phyloP scores from a whole-genome alignment of 2,113 vertebrate species.

The Toxostoma redivivum region DNA sequence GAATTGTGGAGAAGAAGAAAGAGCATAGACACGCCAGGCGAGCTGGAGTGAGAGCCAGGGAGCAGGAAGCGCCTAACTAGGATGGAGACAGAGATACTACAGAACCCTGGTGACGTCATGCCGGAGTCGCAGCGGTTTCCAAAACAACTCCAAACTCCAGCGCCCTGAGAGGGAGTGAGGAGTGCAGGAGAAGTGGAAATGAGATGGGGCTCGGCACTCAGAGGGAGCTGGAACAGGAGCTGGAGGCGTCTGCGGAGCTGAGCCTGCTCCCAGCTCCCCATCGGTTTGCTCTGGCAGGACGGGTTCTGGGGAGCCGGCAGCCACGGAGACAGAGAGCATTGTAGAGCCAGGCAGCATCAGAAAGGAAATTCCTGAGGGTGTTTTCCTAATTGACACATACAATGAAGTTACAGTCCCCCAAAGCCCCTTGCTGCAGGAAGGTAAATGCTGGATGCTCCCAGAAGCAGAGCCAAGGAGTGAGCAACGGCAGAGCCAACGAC shows the following conservation, averaged over 20 bases:
- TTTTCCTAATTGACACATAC: slow-evolving; percentile 26
- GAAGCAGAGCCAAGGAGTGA: background rate
- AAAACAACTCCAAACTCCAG: slow-evolving; percentile 55
- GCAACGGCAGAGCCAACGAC: background rate
- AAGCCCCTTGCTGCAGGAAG: background rate
- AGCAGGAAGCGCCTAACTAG: slow-evolving; percentile 69
- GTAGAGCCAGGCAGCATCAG: slow-evolving; percentile 10
- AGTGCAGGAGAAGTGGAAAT: background rate
- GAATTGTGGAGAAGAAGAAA: slow-evolving; percentile 46
- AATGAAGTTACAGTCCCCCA: slow-evolving; percentile 18
- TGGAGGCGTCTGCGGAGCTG: background rate
- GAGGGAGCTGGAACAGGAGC: slow-evolving; percentile 26
- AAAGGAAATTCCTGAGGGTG: slow-evolving; percentile 46
- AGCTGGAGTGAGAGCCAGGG: slow-evolving; percentile 51
- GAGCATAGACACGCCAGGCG: background rate
- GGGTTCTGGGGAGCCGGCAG: background rate
- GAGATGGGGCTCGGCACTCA: background rate
- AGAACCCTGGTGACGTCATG: slow-evolving; percentile 62
- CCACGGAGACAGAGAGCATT: background rate
- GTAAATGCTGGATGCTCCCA: slow-evolving; percentile 12
- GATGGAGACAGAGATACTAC: slow-evolving; percentile 71
- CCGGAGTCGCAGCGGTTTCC: slow-evolving; percentile 42
- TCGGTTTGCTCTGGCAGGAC: background rate
- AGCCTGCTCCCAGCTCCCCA: slow-evolving; percentile 12
- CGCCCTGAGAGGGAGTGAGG: background rate